Evolutionary conservation across 2,113 vertebrate species (phyloP), one percentile per base, ranked within the genome.

Genomic region (Stegostoma tigrinum): DNA sequence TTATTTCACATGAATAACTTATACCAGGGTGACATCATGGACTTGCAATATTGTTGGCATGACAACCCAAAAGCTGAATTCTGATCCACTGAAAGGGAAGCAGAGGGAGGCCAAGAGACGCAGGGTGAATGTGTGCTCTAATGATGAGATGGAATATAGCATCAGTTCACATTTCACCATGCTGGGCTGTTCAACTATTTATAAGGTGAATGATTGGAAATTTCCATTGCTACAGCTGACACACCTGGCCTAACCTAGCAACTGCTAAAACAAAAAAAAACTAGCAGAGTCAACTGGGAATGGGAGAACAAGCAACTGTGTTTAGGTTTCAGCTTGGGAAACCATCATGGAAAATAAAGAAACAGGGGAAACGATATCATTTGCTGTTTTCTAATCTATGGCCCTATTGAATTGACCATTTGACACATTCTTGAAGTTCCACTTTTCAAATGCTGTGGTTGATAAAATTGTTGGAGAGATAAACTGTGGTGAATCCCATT

Each of bases 121-220:
- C 52, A 80, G 75, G 75, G 2, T 15, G 4, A 3, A 27, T n/a
- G 89, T 5, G 42, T 45, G 93, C 97, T 97, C 97, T 97, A 97
- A 55, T 98, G 97, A 97, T 97, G 98, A 96, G 97, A 98, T 98
- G 98, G 98, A 98, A 98, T 97, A 98, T 97, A 96, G 97, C 97
- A 96, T 96, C 95, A 96, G 97, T 98, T 98, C 97, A 96, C 96
- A 97, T 98, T 98, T 98, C 97, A 97, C 96, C 97, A 96, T 97
- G 97, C 97, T 95, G 96, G 95, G 95, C 97, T 98, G 89, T 96
- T 98, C 97, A 97, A 98, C 97, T 98, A 98, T 98, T 98, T 97
- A 98, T 98, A 97, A 98, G 95, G 95, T 97, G 97, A 97, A 97
- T 96, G 97, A 98, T 97, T 96, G 75, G 95, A 42, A 97, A 97